Base-by-base conservation (phyloP, 2,797 vertebrate genomes). In the Staurois parvus region DNA sequence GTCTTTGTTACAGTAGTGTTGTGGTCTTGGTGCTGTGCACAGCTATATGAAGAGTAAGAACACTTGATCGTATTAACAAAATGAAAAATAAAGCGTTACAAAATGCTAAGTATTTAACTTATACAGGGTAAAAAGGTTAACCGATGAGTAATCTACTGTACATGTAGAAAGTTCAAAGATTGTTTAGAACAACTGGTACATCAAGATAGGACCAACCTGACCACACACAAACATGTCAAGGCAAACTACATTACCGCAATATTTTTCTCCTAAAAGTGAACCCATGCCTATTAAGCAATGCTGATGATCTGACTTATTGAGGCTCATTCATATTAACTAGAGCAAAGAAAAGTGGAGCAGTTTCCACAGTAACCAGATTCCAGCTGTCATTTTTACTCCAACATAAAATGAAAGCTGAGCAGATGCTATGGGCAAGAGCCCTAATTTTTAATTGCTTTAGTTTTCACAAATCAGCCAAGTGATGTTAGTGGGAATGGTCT, bases 401-500 rank as follows among this genome's bases (percentile, higher is more conserved):
- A 21, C 48, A 56, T 24, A 2, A 59, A 59, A 7, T 59, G 52
- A 59, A 59, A 59, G 21, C 21, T 59, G 52, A 56, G 19, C 17
- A 56, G 52, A 24, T 56, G 52, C 52, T 24, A 59, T 24, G 19
- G 52, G 52, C 7, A 24, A 59, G 24, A 24, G n/a, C 52, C 52
- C 19, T 24, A 59, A 7, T 59, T 24, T 59, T 59, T 19, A 24
- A 59, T 59, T 24, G 30, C 30, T 32, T 72, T 72, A 40, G 30
- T 72, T 72, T 37, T 72, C 19, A 72, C 29, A 72, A 34, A 34
- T 72, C 34, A 34, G 69, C 64, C 52, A 59, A 34, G 68, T 42
- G 4, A 73, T 73, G 74, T 84, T 72, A 72, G 83, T 77, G 66
- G 29, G 15, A 37, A 78, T 40, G 30, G 21, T 56, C 11, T 68